phyloP scores from a whole-genome alignment of 2,888 invertebrate genomes.

The Dasypogon diadema region DNA sequence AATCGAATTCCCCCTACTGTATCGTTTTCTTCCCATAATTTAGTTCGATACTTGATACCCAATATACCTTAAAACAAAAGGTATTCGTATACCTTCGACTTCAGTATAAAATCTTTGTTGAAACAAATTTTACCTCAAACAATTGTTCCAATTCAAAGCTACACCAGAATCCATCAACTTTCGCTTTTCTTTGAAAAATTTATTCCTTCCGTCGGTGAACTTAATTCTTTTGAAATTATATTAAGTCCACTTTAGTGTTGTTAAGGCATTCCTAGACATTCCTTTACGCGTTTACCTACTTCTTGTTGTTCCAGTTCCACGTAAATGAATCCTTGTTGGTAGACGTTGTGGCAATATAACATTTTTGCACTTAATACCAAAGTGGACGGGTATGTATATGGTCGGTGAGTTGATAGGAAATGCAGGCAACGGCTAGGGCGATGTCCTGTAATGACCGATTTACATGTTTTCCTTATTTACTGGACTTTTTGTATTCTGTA shows the following conservation, averaged over 20 bases:
- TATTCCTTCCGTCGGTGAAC: constrained; percentile 19
- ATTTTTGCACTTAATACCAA: constrained; percentile 2
- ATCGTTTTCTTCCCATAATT: too few relatives aligned
- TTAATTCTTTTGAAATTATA: constrained; percentile 22
- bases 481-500: not conserved
- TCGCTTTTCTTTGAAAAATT: constrained; percentile 30
- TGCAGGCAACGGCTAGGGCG: constrained; percentile 37
- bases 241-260: constrained; percentile 1
- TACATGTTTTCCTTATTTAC: constrained; percentile 17
- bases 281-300: constrained; percentile 3
- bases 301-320: not conserved
- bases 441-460: constrained; percentile 52
- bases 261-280: constrained; percentile 35
- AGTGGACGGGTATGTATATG: not conserved
- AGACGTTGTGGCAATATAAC: not conserved
- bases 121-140: too few relatives aligned
- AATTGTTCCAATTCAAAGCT: too few relatives aligned
- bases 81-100: too few relatives aligned
- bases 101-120: too few relatives aligned
- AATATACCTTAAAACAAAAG: too few relatives aligned
- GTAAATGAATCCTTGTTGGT: constrained; percentile 17
- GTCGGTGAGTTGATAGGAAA: not conserved
- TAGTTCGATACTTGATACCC: too few relatives aligned
- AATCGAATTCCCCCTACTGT: too few relatives aligned
- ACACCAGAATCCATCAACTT: constrained; percentile 26